phyloP scores from a whole-genome alignment of 1,140 invertebrate species.

The Psilanteris sp. region DNA sequence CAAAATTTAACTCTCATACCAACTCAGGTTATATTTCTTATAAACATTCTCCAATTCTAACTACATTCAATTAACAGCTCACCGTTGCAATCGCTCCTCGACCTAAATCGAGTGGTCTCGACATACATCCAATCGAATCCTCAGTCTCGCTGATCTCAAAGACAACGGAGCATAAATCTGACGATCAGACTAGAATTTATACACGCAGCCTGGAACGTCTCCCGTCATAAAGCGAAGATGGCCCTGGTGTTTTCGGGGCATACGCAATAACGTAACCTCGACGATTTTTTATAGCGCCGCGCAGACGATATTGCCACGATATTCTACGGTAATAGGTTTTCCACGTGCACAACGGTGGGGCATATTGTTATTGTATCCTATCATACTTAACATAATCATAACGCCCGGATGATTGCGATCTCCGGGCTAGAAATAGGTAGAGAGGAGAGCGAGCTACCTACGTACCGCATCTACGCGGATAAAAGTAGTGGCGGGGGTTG shows the following conservation, averaged over 20 bases:
- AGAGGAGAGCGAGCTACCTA: constrained; percentile 4
- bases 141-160: too few relatives aligned
- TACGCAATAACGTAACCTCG: constrained; percentile 22
- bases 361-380: constrained; percentile 58
- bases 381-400: constrained; percentile 65
- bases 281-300: constrained; percentile 40
- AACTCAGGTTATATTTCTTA: too few relatives aligned
- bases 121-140: too few relatives aligned
- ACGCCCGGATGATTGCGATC: constrained; percentile 62
- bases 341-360: constrained; percentile 38
- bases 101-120: too few relatives aligned
- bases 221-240: too few relatives aligned
- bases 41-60: too few relatives aligned
- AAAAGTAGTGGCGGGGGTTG: constrained; percentile 28
- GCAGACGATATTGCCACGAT: constrained; percentile 56
- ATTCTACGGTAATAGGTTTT: constrained; percentile 53
- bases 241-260: constrained; percentile 1
- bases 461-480: constrained; percentile 30
- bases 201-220: too few relatives aligned
- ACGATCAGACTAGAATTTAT: constrained; percentile 25
- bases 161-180: too few relatives aligned
- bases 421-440: constrained; percentile 26
- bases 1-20: too few relatives aligned
- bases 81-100: too few relatives aligned
- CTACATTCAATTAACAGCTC: too few relatives aligned